These are phyloP conservation scores for Nymphalis c-album DNA, from an alignment of 2,888 invertebrate genomes.

Conservation along the genomic window DNA sequence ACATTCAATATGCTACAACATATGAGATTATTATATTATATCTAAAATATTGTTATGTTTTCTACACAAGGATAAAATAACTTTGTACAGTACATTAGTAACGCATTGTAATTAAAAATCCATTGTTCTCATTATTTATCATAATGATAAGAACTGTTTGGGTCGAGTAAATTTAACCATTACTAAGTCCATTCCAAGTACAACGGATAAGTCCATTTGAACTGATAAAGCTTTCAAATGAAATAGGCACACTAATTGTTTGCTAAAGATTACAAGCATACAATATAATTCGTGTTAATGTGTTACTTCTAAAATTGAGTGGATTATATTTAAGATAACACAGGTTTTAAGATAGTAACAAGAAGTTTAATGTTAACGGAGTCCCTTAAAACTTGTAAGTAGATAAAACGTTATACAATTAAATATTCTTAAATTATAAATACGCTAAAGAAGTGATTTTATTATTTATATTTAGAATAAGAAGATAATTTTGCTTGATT, in stretches of 20 bases:
- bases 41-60: neutral
- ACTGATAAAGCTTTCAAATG: conserved; percentile 17
- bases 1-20: too few relatives aligned
- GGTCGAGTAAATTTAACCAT: conserved; percentile 22
- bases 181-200: conserved; percentile 26
- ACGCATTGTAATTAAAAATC: conserved; percentile 22
- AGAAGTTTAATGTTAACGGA: neutral
- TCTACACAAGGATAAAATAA: neutral
- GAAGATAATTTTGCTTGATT: too few relatives aligned
- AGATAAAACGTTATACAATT: too few relatives aligned
- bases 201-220: conserved; percentile 17
- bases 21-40: too few relatives aligned
- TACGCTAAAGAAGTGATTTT: too few relatives aligned
- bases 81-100: neutral
- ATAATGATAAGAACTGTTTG: conserved; percentile 12
- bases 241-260: conserved; percentile 20
- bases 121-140: conserved; percentile 29
- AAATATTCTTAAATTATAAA: too few relatives aligned
- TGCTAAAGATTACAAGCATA: conserved; percentile 13
- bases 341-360: neutral
- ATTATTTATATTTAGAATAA: too few relatives aligned
- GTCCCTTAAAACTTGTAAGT: too few relatives aligned
- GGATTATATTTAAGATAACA: neutral
- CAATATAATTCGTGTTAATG: conserved; percentile 12
- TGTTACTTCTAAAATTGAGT: conserved; percentile 12